Evolutionary conservation across 1,140 invertebrate species (phyloP).

Genomic region (Drosophila parabipectinata): DNA sequence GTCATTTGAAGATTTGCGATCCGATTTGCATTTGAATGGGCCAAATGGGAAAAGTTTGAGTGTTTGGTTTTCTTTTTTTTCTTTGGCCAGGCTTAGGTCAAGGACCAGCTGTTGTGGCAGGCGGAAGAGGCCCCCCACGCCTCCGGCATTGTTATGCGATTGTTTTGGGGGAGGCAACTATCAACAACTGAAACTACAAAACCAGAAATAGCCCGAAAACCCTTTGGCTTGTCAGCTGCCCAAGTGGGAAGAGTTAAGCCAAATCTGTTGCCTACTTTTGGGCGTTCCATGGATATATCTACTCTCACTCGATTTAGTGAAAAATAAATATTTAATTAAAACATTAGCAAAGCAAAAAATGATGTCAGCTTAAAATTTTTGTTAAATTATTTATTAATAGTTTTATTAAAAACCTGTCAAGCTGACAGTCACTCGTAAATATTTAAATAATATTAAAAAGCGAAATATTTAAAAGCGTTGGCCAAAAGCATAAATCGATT

Average conservation of each 20-base stretch:
- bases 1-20: conserved; percentile 75
- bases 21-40: conserved; percentile 78
- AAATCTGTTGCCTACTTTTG: conserved; percentile 26
- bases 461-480: conserved; percentile 16
- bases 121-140: neutral
- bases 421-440: neutral
- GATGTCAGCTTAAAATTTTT: neutral
- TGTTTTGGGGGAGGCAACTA: conserved; percentile 36
- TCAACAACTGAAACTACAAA: conserved; percentile 24
- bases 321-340: neutral
- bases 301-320: neutral
- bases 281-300: neutral
- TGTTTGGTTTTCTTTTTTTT: conserved; percentile 34
- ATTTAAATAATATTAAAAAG: conserved; percentile 8
- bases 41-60: conserved; percentile 50
- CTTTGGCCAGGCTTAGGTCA: conserved; percentile 38
- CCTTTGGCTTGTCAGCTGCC: conserved; percentile 35
- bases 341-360: neutral
- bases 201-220: conserved; percentile 19
- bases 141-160: conserved; percentile 29
- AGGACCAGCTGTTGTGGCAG: conserved; percentile 17
- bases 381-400: conserved; percentile 5
- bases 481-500: conserved; percentile 14
- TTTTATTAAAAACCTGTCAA: neutral
- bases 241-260: conserved; percentile 12